Conservation (phyloP, 2,797 vertebrate species). For the Uromys caudimaculatus region DNA sequence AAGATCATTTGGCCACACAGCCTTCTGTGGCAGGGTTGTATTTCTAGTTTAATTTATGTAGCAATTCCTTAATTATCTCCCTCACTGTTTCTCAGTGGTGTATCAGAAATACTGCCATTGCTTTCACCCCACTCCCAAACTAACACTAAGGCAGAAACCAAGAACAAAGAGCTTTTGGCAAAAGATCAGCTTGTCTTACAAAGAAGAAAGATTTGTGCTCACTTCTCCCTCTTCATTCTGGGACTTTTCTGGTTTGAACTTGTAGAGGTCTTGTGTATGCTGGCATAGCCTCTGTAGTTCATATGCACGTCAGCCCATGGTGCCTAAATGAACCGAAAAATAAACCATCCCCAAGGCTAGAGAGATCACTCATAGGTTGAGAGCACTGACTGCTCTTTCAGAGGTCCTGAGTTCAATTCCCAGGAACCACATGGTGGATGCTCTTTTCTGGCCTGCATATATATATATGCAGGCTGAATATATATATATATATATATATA, state of each 20-base stretch:
- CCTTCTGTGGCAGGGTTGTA: conserved; percentile 42
- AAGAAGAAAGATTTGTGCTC: not conserved
- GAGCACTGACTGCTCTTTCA: not conserved
- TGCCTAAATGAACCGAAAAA: not conserved
- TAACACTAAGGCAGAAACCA: conserved; percentile 37
- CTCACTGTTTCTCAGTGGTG: not conserved
- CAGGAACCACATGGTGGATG: not conserved
- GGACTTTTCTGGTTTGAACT: not conserved
- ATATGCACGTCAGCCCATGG: no score
- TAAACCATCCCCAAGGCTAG: not conserved
- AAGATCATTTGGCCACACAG: conserved; percentile 59
- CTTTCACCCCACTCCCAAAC: not conserved
- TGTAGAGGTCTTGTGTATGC: not conserved
- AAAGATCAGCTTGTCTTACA: not conserved
- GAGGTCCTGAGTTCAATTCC: not conserved
- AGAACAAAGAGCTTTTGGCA: not conserved
- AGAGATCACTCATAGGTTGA: not conserved
- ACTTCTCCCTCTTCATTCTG: no score
- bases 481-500: no score
- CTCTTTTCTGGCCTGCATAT: not conserved
- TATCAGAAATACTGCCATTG: not conserved
- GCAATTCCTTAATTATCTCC: conserved; percentile 12
- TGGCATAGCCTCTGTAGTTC: not conserved
- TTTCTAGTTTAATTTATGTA: conserved; percentile 60
- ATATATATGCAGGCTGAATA: not conserved